Evolutionary conservation across 2,797 vertebrate genomes (phyloP), one percentile per base, ranked within the genome.

Genomic region (Acanthurus tractus): DNA sequence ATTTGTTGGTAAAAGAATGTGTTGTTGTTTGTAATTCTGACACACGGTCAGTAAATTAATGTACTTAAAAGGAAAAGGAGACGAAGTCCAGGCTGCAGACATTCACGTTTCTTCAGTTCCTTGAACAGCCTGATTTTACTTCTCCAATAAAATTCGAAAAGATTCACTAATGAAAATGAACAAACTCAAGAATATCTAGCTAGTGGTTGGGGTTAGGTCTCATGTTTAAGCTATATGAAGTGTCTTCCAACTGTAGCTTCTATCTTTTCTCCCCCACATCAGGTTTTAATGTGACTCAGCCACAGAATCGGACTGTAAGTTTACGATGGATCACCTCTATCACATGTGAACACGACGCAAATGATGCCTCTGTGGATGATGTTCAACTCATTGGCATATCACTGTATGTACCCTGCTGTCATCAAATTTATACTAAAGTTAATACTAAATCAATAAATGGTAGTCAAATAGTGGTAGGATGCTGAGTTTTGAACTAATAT

Each of bases 211-310:
- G 25, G 2, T 25, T 25, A 25, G 25, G 25, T 25, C 25, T 25
- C 25, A 49, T 22, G 34, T 15, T 36, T 12, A 12, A 2, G 18
- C 18, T 12, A 7, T 1, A 44, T 12, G 3, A 6, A 2, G 8
- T 57, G 34, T n/a, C 64, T 44, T 45, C 7, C 1, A 23, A 1
- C 1, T 8, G 20, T 5, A 13, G 8, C 20, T 52, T 8, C 44
- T 6, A 2, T 20, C 3, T 0, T 49, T 63, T 46, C 59, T 3
- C 25, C 25, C 3, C 4, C 38, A 11, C 5, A 1, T 1, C 76
- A 86, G 86, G 45, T 61, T 85, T 76, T 23, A 0, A 59, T 1
- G 87, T 86, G 62, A 64, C 9, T n/a, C 86, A 83, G 59, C 74
- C 82, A 0, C 1, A 2, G 23, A 1, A 0, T 46, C 49, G 0